These are phyloP conservation scores for Salvelinus fontinalis DNA, from an alignment of 2,113 vertebrate genomes.

Conservation along the genomic window DNA sequence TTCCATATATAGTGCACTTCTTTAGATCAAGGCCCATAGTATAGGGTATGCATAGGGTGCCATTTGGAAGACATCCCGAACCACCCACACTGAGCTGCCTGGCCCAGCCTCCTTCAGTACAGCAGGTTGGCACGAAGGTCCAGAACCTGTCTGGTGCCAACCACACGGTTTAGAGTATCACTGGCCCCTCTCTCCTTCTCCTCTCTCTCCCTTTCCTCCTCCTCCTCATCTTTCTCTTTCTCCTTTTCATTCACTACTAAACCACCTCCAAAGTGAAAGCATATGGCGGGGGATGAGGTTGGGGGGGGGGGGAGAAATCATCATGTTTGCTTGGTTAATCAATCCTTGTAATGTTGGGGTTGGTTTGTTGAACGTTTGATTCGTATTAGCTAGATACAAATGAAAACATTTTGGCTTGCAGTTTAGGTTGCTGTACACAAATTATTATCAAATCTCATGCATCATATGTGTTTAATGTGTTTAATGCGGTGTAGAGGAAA, in stretches of 20 bases:
- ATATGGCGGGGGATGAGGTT: conserved; percentile 41
- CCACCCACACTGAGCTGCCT: conserved; percentile 19
- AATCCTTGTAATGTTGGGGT: conserved; percentile 26
- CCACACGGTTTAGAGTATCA: conserved; percentile 58
- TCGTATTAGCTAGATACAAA: conserved; percentile 36
- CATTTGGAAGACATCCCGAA: background rate
- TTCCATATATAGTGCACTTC: no score
- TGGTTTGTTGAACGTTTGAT: conserved; percentile 35
- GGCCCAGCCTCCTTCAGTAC: conserved; percentile 40
- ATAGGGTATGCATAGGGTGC: no score
- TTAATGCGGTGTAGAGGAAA: conserved; percentile 42
- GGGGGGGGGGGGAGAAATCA: conserved; percentile 15
- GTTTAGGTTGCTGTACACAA: conserved; percentile 16
- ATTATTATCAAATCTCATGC: conserved; percentile 43
- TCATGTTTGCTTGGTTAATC: conserved; percentile 46
- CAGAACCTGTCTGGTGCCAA: conserved; percentile 46
- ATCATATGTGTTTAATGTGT: conserved; percentile 44
- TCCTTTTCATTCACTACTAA: conserved; percentile 26
- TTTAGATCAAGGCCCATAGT: no score
- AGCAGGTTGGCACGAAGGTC: conserved; percentile 36
- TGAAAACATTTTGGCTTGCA: conserved; percentile 33
- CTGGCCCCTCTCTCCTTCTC: conserved; percentile 26
- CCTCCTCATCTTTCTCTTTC: no score
- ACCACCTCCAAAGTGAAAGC: conserved; percentile 59
- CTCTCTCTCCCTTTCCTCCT: no score